Base-by-base conservation (phyloP, 1,140 invertebrate species). In the Bombus difficillimus region DNA sequence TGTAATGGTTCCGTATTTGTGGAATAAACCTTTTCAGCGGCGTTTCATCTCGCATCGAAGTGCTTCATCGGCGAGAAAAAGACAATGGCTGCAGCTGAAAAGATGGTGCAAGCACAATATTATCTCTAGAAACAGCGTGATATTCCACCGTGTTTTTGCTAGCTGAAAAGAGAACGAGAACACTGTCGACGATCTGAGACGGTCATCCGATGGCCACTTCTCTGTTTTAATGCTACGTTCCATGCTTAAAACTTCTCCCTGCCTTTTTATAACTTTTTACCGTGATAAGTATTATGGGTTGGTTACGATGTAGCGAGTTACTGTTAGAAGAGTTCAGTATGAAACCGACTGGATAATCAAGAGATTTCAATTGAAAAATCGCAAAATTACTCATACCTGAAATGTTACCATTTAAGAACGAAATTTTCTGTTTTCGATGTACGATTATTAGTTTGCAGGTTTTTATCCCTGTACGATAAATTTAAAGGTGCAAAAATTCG, bases 91-190 rank as follows among this genome's bases (percentile, higher is more conserved):
- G 64, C 28, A 18, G 25, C 28, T 62, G 82, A 59, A 79, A 89
- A 90, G 86, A 72, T 81, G 86, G 77, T 37, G 73, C 83, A 89
- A 84, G 57, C 86, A 86, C 83, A 90, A 90, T 90, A 90, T 90
- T 90, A 83, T 90, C 89, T 88, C 57, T 86, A 83, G 77, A 80
- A 90, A 90, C 89, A 86, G 37, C 41, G 43, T 43, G 85, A 85
- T 90, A 86, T 90, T 90, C 79, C 81, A 72, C 71, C 77, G 66
- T 68, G 77, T 82, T 76, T 87, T 89, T 79, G 69, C 74, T 75
- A 9, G 39, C n/a, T 8, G n/a, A 37, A 39, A 8, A 15, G 13
- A 39, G 25, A 62, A 43, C 53, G 25, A 10, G 53, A 62, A 41
- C 39, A n/a, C 15, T 53, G 15, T 53, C 64, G 66, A 39, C 43